Evolutionary conservation across 2,888 invertebrate species (phyloP).

Genomic region (Neoascia interrupta): DNA sequence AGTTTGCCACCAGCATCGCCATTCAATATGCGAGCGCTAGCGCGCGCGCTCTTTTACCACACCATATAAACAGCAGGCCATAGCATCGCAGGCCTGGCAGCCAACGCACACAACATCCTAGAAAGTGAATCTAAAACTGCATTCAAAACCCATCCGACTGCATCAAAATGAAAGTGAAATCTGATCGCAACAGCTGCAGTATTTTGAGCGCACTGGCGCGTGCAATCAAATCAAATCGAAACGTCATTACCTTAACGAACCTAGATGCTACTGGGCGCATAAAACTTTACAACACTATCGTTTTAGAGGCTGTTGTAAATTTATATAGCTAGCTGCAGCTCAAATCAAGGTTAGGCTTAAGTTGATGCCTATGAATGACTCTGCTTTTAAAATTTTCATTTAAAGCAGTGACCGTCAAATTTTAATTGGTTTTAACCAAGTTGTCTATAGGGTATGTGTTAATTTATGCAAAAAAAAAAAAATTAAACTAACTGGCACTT

Average conservation of each 20-base stretch:
- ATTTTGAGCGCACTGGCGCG: conserved; percentile 2
- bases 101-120: conserved; percentile 60
- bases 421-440: no score
- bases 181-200: conserved; percentile 34
- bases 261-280: conserved; percentile 14
- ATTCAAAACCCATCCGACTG: conserved; percentile 65
- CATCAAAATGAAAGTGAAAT: conserved; percentile 69
- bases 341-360: no score
- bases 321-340: no score
- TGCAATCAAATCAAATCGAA: conserved; percentile 30
- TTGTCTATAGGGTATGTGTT: no score
- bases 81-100: conserved; percentile 22
- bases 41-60: background rate
- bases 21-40: conserved; percentile 33
- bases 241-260: conserved; percentile 18
- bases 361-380: no score
- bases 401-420: no score
- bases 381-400: no score
- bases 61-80: conserved; percentile 3
- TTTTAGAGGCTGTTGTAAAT: no score
- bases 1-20: conserved; percentile 58
- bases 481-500: no score
- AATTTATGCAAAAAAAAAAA: no score
- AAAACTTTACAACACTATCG: no score
- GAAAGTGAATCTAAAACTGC: conserved; percentile 69